Conservation (phyloP, 92 coral and sea anemone genomes). For the Porites rus region DNA sequence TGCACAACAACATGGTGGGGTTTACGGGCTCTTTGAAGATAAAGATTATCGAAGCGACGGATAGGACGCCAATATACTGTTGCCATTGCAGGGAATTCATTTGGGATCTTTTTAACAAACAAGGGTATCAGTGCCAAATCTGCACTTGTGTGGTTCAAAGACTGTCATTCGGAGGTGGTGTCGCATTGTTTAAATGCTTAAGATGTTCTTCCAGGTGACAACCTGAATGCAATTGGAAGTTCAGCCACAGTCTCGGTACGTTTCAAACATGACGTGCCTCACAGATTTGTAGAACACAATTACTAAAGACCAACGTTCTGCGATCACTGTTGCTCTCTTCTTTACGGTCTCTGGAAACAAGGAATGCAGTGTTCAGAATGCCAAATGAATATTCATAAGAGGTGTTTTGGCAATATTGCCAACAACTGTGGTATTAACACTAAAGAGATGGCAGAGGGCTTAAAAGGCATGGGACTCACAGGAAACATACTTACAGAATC, state of each 20-base stretch:
- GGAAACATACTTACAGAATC: conserved; percentile 63
- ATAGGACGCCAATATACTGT: conserved; percentile 97
- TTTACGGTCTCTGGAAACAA: conserved; percentile 87
- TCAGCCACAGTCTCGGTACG: conserved; percentile 62
- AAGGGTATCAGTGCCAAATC: conserved; percentile 98
- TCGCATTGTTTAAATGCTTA: conserved; percentile 87
- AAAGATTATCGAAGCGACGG: conserved; percentile 89
- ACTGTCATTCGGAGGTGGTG: conserved; percentile 84
- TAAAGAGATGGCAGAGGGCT: conserved; percentile 86
- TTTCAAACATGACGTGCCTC: conserved; percentile 87
- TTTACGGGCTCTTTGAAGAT: conserved; percentile 94
- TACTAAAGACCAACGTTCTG: conserved; percentile 96
- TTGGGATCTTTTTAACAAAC: conserved; percentile 97
- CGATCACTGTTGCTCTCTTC: conserved; percentile 95
- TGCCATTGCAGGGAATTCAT: conserved; percentile 97
- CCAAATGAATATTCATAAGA: conserved; percentile 88
- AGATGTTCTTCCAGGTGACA: conserved; percentile 1
- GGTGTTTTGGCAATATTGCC: conserved; percentile 89
- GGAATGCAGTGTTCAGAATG: conserved; percentile 97
- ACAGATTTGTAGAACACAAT: conserved; percentile 80
- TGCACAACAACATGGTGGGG: conserved; percentile 78
- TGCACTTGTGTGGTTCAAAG: conserved; percentile 99
- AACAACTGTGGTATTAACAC: conserved; percentile 95
- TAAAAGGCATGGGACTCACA: conserved; percentile 81
- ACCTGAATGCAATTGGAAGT: conserved; percentile 5